Conservation (phyloP, 2,888 invertebrate species). For the Cryptops parisi region DNA sequence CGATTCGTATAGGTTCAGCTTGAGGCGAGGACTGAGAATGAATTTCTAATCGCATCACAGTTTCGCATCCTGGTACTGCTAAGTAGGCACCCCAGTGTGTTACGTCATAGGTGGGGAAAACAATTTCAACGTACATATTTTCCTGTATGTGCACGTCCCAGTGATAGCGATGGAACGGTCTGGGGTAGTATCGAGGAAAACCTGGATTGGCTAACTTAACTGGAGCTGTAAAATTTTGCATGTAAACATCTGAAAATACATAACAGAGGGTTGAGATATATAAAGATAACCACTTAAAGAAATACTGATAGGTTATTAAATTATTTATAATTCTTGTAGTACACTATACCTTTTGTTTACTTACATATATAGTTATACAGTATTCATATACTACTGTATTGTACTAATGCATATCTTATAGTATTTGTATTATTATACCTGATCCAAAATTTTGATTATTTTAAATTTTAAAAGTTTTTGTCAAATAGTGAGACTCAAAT, state of each 20-base stretch:
- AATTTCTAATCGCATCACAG: conserved; percentile 19
- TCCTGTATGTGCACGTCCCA: conserved; percentile 22
- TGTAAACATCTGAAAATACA: conserved; percentile 17
- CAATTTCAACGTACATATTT: conserved; percentile 22
- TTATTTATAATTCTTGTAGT: no score
- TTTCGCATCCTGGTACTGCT: conserved; percentile 22
- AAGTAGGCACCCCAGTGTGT: conserved; percentile 23
- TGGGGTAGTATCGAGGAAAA: conserved; percentile 21
- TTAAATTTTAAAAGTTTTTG: no score
- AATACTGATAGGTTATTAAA: no score
- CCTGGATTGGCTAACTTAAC: conserved; percentile 21
- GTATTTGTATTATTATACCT: no score
- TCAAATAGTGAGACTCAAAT: no score
- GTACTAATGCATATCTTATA: no score
- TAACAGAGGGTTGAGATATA: no score
- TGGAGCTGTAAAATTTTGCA: conserved; percentile 21
- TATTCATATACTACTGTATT: no score
- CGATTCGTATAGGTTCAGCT: conserved; percentile 17
- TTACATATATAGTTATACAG: no score
- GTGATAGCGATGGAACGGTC: conserved; percentile 22
- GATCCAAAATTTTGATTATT: no score
- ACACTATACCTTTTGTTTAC: no score
- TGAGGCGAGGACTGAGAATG: conserved; percentile 11
- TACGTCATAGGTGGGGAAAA: conserved; percentile 24
- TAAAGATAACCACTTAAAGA: no score